These are phyloP conservation scores for Falco cherrug DNA, from an alignment of 2,797 vertebrate genomes.

Conservation along the genomic window DNA sequence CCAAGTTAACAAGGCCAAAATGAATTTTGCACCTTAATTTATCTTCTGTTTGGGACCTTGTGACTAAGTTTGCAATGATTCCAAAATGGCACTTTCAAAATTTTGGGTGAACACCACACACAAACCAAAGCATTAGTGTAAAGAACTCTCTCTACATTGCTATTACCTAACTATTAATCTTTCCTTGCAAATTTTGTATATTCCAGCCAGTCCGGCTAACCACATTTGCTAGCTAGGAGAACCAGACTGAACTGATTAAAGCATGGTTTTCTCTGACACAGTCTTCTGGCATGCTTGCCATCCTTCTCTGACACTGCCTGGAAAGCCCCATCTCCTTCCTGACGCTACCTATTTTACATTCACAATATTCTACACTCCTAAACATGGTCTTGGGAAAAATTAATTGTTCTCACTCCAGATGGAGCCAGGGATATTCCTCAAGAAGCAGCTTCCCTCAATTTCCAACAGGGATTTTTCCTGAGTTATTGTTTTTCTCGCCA, in stretches of 20 bases:
- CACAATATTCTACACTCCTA: not conserved
- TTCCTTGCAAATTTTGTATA: not conserved
- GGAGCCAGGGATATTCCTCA: not conserved
- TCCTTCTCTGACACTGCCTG: not conserved
- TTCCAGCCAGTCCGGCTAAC: not conserved
- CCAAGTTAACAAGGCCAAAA: not conserved
- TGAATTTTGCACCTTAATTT: not conserved
- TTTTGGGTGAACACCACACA: not conserved
- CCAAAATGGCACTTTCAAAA: not conserved
- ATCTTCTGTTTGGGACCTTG: not conserved
- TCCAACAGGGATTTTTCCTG: not conserved
- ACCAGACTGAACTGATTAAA: not conserved
- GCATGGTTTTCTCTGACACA: not conserved
- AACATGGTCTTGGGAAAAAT: not conserved
- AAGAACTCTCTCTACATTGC: not conserved
- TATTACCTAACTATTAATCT: not conserved
- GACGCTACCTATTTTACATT: not conserved
- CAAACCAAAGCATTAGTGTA: not conserved
- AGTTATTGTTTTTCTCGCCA: not conserved
- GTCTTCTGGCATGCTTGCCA: not conserved
- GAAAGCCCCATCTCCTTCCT: not conserved
- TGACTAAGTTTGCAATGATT: not conserved
- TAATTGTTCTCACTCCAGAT: not conserved
- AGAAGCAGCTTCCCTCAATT: not conserved
- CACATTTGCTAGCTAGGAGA: not conserved